A percentile compares a stretch with the other conserved stretches of the same genome.
These are phyloP conservation scores for Ceratotherium simum DNA, from an alignment of 2,113 vertebrate species.

Conservation along the genomic window DNA sequence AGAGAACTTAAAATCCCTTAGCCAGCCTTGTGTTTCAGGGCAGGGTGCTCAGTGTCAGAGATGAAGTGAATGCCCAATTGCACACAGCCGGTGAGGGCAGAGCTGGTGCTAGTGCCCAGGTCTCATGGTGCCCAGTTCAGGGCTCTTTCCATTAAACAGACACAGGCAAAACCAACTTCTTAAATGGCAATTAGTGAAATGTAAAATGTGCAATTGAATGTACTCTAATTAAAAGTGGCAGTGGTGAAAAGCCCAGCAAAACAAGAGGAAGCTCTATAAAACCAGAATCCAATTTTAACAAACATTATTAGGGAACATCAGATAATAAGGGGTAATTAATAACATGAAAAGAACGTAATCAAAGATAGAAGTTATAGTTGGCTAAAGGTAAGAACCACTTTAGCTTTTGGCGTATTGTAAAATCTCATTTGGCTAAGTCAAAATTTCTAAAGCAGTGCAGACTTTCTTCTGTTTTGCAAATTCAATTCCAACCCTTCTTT, in stretches of 20 bases:
- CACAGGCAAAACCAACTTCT: background rate
- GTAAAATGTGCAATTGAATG: background rate
- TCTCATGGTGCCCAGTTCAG: background rate
- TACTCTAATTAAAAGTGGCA: background rate
- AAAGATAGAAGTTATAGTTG: background rate
- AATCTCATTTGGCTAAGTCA: background rate
- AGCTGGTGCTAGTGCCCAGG: too few species aligned
- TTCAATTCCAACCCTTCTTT: background rate
- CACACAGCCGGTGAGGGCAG: accelerated
- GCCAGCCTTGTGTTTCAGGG: background rate
- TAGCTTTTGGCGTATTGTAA: background rate
- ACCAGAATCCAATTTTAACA: slow-evolving; percentile 28
- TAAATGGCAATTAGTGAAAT: background rate
- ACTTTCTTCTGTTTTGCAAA: slow-evolving; percentile 40
- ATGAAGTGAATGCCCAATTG: background rate
- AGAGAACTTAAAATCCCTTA: background rate
- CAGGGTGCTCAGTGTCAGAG: background rate
- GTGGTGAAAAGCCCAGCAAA: background rate
- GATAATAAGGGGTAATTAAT: background rate
- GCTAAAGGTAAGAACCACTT: background rate
- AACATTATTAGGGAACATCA: background rate
- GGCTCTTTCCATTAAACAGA: background rate
- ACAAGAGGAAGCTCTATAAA: background rate
- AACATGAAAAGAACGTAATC: background rate
- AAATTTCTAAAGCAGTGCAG: background rate